These are phyloP conservation scores for Paralichthys olivaceus DNA, from an alignment of 2,113 vertebrate genomes.

Conservation along the genomic window DNA sequence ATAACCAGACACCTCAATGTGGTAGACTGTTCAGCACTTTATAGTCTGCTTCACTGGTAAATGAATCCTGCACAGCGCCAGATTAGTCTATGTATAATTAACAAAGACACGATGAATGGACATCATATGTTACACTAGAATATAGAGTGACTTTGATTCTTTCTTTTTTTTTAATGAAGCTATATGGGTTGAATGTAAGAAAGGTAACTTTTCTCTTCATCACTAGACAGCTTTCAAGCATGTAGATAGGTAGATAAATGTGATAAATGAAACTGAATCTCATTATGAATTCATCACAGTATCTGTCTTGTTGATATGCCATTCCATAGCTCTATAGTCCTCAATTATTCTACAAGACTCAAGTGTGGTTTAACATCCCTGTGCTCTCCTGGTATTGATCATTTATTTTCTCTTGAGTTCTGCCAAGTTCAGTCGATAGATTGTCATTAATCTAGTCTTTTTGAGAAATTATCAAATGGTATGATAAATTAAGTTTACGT, in stretches of 20 bases:
- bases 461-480: not conserved
- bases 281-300: conserved; percentile 24
- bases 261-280: conserved; percentile 19
- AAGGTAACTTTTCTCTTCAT: not conserved
- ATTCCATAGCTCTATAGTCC: conserved; percentile 4
- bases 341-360: not conserved
- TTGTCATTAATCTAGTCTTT: not conserved
- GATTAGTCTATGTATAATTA: conserved; percentile 17
- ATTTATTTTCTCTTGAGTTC: conserved; percentile 38
- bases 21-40: not conserved
- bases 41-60: not conserved
- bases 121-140: conserved; percentile 2
- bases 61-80: not conserved
- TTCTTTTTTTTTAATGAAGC: conserved; percentile 9
- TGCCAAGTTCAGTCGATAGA: conserved; percentile 20
- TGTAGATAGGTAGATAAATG: not conserved
- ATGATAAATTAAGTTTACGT: not conserved
- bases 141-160: not conserved
- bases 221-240: not conserved
- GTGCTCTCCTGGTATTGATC: conserved; percentile 29
- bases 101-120: conserved; percentile 3
- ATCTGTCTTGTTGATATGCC: conserved; percentile 28
- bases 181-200: not conserved
- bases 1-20: not conserved
- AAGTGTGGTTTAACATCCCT: not conserved